These are phyloP conservation scores for Drosophila emarginata DNA, from an alignment of 2,888 invertebrate species.

Conservation along the genomic window DNA sequence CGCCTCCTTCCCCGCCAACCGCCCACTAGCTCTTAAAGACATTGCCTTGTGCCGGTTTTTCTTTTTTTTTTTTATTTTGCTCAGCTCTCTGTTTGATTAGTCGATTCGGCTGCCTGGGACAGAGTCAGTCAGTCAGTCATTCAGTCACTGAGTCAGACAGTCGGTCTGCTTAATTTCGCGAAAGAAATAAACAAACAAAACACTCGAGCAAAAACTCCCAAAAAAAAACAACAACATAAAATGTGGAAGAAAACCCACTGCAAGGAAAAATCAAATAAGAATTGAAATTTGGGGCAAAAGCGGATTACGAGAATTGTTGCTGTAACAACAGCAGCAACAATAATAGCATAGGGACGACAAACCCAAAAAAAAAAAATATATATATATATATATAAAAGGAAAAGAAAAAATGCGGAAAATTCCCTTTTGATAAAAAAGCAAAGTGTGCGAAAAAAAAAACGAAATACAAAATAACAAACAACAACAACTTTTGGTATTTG, in stretches of 20 bases:
- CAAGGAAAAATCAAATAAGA: conserved; percentile 51
- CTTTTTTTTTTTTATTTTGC: neutral
- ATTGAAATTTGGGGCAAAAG: conserved; percentile 76
- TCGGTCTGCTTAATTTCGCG: conserved; percentile 5
- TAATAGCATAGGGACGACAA: conserved; percentile 15
- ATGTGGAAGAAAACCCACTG: conserved; percentile 31
- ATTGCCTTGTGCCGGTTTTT: conserved; percentile 9
- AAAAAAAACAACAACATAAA: conserved; percentile 13
- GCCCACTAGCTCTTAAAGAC: neutral
- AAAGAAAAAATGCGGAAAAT: conserved; percentile 32
- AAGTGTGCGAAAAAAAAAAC: conserved; percentile 36
- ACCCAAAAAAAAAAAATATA: neutral
- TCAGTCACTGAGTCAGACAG: neutral
- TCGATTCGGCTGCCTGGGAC: conserved; percentile 3
- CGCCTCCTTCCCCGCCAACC: neutral
- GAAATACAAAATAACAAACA: neutral
- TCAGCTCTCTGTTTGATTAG: conserved; percentile 4
- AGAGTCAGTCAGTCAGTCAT: conserved; percentile 4
- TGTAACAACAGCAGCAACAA: conserved; percentile 32
- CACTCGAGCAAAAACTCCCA: conserved; percentile 28
- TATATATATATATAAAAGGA: too few species aligned
- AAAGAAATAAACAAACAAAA: conserved; percentile 41
- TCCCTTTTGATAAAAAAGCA: conserved; percentile 28
- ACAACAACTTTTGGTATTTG: conserved; percentile 36
- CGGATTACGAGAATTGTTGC: conserved; percentile 71